A percentile compares a stretch with the other conserved stretches of the same genome.
Evolutionary conservation across 2,797 vertebrate genomes (phyloP).

Genomic region (Cynodonichthys magdalenae): DNA sequence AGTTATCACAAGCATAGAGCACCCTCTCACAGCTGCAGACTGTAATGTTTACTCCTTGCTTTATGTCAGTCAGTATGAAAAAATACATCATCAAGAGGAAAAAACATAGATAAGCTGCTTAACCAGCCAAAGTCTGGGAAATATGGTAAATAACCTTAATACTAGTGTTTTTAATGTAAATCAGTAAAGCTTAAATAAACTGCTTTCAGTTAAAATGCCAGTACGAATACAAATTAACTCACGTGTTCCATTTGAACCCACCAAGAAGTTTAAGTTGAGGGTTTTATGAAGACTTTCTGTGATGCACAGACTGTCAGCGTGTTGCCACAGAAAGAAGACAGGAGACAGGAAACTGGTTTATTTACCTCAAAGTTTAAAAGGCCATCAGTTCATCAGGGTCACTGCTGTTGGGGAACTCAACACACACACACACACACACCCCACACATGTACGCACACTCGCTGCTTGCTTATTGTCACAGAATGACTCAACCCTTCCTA

Average conservation of each 20-base stretch:
- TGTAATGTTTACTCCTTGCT: too few relatives aligned
- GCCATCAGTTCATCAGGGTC: slow-evolving; percentile 29
- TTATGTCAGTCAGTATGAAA: too few relatives aligned
- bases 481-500: slow-evolving; percentile 43
- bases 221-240: not conserved
- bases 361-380: slow-evolving; percentile 26
- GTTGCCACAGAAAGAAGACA: not conserved
- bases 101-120: too few relatives aligned
- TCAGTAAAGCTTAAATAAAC: not conserved
- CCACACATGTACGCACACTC: not conserved
- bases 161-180: not conserved
- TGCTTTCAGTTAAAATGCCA: not conserved
- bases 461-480: slow-evolving; percentile 31
- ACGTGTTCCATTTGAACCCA: not conserved
- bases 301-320: not conserved
- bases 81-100: too few relatives aligned
- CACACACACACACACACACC: slow-evolving; percentile 6
- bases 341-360: slow-evolving; percentile 12
- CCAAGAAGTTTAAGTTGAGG: not conserved
- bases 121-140: too few relatives aligned
- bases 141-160: not conserved
- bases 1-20: too few relatives aligned
- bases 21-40: too few relatives aligned
- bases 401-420: slow-evolving; percentile 16
- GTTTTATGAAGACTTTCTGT: not conserved